These are phyloP conservation scores for Phyllotreta cruciferae DNA, from an alignment of 2,888 invertebrate genomes.

Conservation along the genomic window DNA sequence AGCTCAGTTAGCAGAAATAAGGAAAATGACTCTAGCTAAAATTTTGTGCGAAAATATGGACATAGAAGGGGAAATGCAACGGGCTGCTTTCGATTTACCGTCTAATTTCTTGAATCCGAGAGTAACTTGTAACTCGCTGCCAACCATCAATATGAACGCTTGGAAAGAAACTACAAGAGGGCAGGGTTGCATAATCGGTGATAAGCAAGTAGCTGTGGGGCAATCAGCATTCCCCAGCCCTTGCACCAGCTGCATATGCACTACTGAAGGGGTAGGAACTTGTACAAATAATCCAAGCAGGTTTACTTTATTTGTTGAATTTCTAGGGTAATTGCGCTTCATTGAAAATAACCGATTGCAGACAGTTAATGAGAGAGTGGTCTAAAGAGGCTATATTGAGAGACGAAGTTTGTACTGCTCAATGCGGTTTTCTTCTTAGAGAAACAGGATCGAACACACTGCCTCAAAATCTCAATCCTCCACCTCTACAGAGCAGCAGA, in stretches of 20 bases:
- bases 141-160: constrained; percentile 79
- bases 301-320: constrained; percentile 9
- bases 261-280: constrained; percentile 79
- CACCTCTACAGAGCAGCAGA: constrained; percentile 50
- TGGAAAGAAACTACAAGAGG: constrained; percentile 76
- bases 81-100: constrained; percentile 89
- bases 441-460: constrained; percentile 55
- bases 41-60: constrained; percentile 91
- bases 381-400: constrained; percentile 80
- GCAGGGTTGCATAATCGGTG: constrained; percentile 83
- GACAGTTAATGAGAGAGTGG: constrained; percentile 82
- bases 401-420: constrained; percentile 90
- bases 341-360: constrained; percentile 85
- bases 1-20: constrained; percentile 85
- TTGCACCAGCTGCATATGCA: constrained; percentile 89
- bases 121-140: constrained; percentile 82
- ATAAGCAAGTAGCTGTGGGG: constrained; percentile 78
- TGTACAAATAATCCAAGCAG: neutral
- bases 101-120: constrained; percentile 88
- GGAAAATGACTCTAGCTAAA: constrained; percentile 85
- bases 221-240: constrained; percentile 89
- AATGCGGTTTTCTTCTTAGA: constrained; percentile 79
- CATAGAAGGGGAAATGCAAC: constrained; percentile 82
- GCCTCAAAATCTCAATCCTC: constrained; percentile 53
- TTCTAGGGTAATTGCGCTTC: constrained; percentile 88